These are phyloP conservation scores for Zaprionus lachaisei DNA, from an alignment of 1,140 invertebrate species.

Conservation along the genomic window DNA sequence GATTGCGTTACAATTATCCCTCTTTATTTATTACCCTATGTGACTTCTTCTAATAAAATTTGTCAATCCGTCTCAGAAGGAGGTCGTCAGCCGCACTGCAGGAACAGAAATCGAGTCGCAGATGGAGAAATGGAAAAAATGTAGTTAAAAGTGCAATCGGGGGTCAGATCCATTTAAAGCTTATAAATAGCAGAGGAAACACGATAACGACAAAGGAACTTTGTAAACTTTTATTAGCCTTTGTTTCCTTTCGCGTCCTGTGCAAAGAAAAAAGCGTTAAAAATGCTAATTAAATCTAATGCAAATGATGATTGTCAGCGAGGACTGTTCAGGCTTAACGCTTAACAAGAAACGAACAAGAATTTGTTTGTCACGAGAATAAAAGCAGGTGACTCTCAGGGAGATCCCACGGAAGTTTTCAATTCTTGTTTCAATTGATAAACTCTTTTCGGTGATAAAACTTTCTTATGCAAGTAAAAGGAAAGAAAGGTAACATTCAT, in stretches of 20 bases:
- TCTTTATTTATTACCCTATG: constrained; percentile 26
- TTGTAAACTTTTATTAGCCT: constrained; percentile 57
- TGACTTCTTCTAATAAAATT: constrained; percentile 31
- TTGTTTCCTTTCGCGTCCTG: constrained; percentile 21
- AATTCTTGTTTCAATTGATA: not conserved
- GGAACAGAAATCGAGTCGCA: constrained; percentile 20
- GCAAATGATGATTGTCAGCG: constrained; percentile 53
- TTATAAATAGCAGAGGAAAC: constrained; percentile 50
- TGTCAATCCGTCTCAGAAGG: constrained; percentile 31
- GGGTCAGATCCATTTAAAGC: constrained; percentile 49
- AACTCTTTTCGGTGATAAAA: not conserved
- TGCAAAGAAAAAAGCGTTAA: constrained; percentile 44
- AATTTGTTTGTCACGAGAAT: not conserved
- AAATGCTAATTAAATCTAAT: constrained; percentile 72
- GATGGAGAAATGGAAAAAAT: constrained; percentile 37
- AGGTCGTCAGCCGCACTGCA: constrained; percentile 7
- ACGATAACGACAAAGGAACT: constrained; percentile 30
- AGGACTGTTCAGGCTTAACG: not conserved
- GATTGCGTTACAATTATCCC: constrained; percentile 2
- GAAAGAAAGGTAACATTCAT: too few species aligned
- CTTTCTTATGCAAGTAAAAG: not conserved
- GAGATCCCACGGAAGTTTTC: not conserved
- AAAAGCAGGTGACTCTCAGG: not conserved
- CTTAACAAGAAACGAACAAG: constrained; percentile 10
- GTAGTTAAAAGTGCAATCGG: constrained; percentile 50